A percentile compares a stretch with the other conserved stretches of the same genome.
Evolutionary conservation across 1,140 invertebrate genomes (phyloP).

Genomic region (Myzus persicae): DNA sequence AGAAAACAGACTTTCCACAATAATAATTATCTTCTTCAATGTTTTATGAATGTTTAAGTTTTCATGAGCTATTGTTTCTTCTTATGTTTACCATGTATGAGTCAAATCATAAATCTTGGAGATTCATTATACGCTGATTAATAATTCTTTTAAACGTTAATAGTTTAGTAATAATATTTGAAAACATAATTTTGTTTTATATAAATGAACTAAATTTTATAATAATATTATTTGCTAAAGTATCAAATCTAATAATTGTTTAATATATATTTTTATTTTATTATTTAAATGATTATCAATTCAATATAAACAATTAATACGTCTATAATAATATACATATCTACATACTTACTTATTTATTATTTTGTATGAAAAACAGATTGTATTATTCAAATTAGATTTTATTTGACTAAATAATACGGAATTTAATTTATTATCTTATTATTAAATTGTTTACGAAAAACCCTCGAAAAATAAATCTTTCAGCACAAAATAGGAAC

Average conservation of each 20-base stretch:
- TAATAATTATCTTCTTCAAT: neutral
- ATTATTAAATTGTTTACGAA: neutral
- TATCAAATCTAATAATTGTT: neutral
- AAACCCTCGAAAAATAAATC: neutral
- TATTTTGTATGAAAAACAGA: neutral
- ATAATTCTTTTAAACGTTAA: neutral
- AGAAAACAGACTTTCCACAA: neutral
- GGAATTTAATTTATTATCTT: neutral
- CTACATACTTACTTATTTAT: neutral
- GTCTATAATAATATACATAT: neutral
- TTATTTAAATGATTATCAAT: neutral
- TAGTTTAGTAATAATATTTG: neutral
- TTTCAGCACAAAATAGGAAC: neutral
- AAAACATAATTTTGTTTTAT: neutral
- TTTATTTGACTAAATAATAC: neutral
- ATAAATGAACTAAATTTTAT: neutral
- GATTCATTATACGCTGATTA: neutral
- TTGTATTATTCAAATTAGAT: neutral
- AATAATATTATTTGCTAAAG: neutral
- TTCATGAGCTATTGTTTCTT: neutral
- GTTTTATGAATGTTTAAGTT: conserved; percentile 2
- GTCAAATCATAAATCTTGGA: neutral
- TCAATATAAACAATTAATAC: neutral
- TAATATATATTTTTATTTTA: neutral
- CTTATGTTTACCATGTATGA: neutral